Evolutionary conservation across 2,888 invertebrate species (phyloP).

Genomic region (Dicyrtomina minuta): DNA sequence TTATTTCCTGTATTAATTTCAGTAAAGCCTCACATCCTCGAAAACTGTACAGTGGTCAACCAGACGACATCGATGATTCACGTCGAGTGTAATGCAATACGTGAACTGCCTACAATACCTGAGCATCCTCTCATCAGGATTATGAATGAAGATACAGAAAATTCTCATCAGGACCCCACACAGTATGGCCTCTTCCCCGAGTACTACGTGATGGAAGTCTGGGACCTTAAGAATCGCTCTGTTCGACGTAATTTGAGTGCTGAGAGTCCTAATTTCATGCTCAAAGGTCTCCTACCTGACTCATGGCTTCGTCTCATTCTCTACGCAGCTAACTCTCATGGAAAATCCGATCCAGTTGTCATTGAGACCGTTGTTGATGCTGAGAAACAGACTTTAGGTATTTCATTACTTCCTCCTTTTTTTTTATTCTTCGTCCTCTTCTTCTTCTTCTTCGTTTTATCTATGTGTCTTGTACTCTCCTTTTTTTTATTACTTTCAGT

Average conservation of each 20-base stretch:
- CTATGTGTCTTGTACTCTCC: neutral
- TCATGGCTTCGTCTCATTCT: slow-evolving; percentile 65
- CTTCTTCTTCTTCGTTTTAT: neutral
- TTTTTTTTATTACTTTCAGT: neutral
- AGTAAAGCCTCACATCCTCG: slow-evolving; percentile 82
- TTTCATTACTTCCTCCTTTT: slow-evolving; percentile 22
- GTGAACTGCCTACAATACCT: slow-evolving; percentile 52
- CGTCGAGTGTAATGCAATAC: slow-evolving; percentile 68
- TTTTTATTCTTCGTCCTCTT: neutral
- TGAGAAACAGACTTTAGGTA: slow-evolving; percentile 53
- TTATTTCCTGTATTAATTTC: slow-evolving; percentile 2
- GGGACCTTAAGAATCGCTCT: slow-evolving; percentile 63
- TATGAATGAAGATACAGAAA: slow-evolving; percentile 51
- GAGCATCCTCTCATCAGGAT: slow-evolving; percentile 53
- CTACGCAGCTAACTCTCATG: slow-evolving; percentile 85
- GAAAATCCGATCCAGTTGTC: slow-evolving; percentile 77
- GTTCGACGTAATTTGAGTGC: slow-evolving; percentile 59
- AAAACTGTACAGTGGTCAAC: slow-evolving; percentile 86
- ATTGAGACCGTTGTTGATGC: slow-evolving; percentile 69
- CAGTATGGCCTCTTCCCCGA: slow-evolving; percentile 51
- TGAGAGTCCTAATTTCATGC: slow-evolving; percentile 54
- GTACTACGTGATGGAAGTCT: slow-evolving; percentile 53
- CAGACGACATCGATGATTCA: slow-evolving; percentile 80
- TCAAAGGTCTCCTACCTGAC: slow-evolving; percentile 71
- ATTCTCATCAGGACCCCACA: slow-evolving; percentile 50